Percentiles rank a stretch among this genome's conserved stretches.
Evolutionary conservation across 2,113 vertebrate species (phyloP).

Genomic region (Tragelaphus imberbis): DNA sequence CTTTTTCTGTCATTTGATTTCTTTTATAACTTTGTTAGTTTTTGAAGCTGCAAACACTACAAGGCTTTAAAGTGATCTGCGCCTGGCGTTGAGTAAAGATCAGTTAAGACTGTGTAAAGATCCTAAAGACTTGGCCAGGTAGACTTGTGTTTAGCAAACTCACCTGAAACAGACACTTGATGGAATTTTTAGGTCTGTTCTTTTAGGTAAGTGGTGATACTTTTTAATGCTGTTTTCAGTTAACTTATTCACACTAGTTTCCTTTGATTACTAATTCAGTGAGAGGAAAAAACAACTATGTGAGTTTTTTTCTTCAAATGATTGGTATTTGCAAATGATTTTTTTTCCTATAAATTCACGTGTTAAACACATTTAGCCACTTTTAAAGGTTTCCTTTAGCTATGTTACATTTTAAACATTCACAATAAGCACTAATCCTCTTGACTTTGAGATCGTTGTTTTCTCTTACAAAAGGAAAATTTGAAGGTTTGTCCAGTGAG

Average conservation of each 20-base stretch:
- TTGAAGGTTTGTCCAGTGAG: background rate
- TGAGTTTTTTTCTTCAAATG: conserved; percentile 5
- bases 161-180: background rate
- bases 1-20: conserved; percentile 81
- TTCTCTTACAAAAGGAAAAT: background rate
- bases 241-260: conserved; percentile 35
- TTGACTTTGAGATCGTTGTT: background rate
- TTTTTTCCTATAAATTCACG: conserved; percentile 47
- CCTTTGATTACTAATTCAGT: background rate
- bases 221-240: conserved; percentile 50
- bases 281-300: background rate
- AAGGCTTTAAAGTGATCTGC: conserved; percentile 74
- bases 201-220: background rate
- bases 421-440: conserved; percentile 40
- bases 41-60: conserved; percentile 83
- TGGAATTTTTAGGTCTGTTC: background rate
- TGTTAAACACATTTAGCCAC: conserved; percentile 23
- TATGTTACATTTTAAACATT: conserved; percentile 33
- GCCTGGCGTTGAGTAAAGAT: conserved; percentile 63
- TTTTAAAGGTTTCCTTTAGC: conserved; percentile 35
- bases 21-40: conserved; percentile 79
- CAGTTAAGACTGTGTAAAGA: conserved; percentile 64
- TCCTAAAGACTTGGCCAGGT: conserved; percentile 56
- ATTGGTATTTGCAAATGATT: background rate
- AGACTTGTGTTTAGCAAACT: conserved; percentile 68